phyloP scores from a whole-genome alignment of 2,113 vertebrate species.

The Spea bombifrons region DNA sequence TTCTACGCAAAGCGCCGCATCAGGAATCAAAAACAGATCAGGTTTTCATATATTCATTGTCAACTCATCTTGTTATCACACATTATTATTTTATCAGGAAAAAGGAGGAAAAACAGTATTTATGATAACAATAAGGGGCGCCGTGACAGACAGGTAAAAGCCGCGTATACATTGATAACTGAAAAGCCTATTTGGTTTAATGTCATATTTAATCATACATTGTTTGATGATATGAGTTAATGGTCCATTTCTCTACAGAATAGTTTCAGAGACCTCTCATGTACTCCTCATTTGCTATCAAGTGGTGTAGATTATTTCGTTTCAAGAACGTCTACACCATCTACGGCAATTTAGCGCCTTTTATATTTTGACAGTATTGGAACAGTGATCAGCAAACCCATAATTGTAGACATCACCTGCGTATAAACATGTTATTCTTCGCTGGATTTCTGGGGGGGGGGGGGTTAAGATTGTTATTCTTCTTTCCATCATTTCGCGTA shows the following conservation, averaged over 20 bases:
- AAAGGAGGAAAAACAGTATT: not conserved
- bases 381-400: constrained; percentile 28
- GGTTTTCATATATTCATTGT: not conserved
- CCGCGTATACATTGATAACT: not conserved
- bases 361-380: constrained; percentile 31
- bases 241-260: constrained; percentile 24
- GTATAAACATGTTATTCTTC: constrained; percentile 20
- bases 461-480: constrained; percentile 2
- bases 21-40: not conserved
- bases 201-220: constrained; percentile 40
- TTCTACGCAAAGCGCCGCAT: not conserved
- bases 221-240: constrained; percentile 37
- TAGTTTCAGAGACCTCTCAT: constrained; percentile 23
- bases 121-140: not conserved
- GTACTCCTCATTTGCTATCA: constrained; percentile 27
- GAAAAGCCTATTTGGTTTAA: constrained; percentile 37
- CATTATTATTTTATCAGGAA: not conserved
- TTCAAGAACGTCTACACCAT: constrained; percentile 25
- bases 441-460: constrained; percentile 16
- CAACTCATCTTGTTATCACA: not conserved
- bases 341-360: constrained; percentile 35
- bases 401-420: constrained; percentile 8
- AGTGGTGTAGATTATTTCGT: constrained; percentile 35
- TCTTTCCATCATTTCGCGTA: not conserved
- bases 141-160: not conserved